A percentile compares a stretch with the other conserved stretches of the same genome.
phyloP scores from a whole-genome alignment of 1,140 invertebrate genomes.

The Hyphantria cunea region DNA sequence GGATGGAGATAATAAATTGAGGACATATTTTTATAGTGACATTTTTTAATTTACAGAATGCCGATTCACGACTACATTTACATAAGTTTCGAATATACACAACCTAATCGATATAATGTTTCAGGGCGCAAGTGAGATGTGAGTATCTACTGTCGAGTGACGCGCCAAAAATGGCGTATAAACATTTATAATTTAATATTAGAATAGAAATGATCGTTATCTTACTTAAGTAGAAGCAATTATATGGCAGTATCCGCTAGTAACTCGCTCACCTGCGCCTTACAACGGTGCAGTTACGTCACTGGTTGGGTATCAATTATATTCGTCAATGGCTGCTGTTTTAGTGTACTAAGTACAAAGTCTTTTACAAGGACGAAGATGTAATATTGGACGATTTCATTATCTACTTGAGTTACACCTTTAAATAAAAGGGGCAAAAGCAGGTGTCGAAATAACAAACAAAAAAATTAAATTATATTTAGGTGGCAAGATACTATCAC shows the following conservation, averaged over 20 bases:
- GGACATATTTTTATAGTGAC: slow-evolving; percentile 60
- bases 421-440: slow-evolving; percentile 51
- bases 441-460: slow-evolving; percentile 45
- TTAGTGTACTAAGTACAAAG: slow-evolving; percentile 74
- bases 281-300: slow-evolving; percentile 34
- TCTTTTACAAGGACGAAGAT: slow-evolving; percentile 79
- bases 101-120: slow-evolving; percentile 66
- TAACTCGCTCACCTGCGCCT: slow-evolving; percentile 50
- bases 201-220: slow-evolving; percentile 16
- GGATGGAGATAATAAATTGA: slow-evolving; percentile 75
- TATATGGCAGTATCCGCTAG: slow-evolving; percentile 17
- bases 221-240: slow-evolving; percentile 12
- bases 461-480: slow-evolving; percentile 32
- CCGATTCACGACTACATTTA: slow-evolving; percentile 58
- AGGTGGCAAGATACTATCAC: slow-evolving; percentile 77
- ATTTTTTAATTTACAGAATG: slow-evolving; percentile 61
- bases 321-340: slow-evolving; percentile 51
- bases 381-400: slow-evolving; percentile 75
- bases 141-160: slow-evolving; percentile 23
- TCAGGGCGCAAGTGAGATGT: slow-evolving; percentile 52
- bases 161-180: slow-evolving; percentile 21
- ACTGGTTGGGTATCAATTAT: slow-evolving; percentile 39
- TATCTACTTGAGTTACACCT: slow-evolving; percentile 46
- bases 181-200: slow-evolving; percentile 19
- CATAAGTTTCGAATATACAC: slow-evolving; percentile 57